Evolutionary conservation across 64 coral and sea anemone genomes (phyloP), one percentile per base, ranked within the genome.

Genomic region (Pocillopora verrucosa): DNA sequence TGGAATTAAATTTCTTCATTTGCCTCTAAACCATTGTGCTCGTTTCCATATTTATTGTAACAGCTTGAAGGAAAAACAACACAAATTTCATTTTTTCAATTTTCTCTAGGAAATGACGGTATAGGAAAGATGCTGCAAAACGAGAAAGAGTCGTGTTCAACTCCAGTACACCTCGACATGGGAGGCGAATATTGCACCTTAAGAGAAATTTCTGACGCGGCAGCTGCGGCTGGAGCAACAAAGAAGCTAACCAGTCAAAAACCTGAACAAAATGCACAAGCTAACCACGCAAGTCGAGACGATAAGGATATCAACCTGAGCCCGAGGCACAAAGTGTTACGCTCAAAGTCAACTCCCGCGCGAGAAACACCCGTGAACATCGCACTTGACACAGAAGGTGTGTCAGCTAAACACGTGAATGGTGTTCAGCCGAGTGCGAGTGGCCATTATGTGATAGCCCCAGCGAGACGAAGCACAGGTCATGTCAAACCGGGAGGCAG

Each of bases 131-230:
- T 85, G 82, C 12, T 56, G 4, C 36, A 85, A 11, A 41, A 85
- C 67, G 11, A 85, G 61, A 36, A 56, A 41, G 20, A 36, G 4
- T 38, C 82, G 61, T 45, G 80, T 84, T 67, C 80, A 19, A 17
- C 13, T 56, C 82, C 56, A 85, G 26, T 72, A 51, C 63, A 85
- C 19, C 16, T 20, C 61, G 65, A 70, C 51, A n/a, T 56, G 22
- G 20, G 37, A 56, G 82, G 82, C 11, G 82, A 85, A 30, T 85
- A 85, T 19, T 85, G 82, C 64, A 85, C 20, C 4, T 37, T 85
- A 9, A 68, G 72, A 72, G 36, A 70, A 70, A n/a, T 30, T n/a
- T 24, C 20, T 9, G 82, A 85, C 4, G 20, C 67, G 61, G 10
- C 11, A 22, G 20, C 64, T 2, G 25, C 13, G 10, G 2, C 36